A percentile compares a stretch with the other conserved stretches of the same genome.
Evolutionary conservation across 2,888 invertebrate genomes (phyloP).

Genomic region (Pristionchus maxplancki): DNA sequence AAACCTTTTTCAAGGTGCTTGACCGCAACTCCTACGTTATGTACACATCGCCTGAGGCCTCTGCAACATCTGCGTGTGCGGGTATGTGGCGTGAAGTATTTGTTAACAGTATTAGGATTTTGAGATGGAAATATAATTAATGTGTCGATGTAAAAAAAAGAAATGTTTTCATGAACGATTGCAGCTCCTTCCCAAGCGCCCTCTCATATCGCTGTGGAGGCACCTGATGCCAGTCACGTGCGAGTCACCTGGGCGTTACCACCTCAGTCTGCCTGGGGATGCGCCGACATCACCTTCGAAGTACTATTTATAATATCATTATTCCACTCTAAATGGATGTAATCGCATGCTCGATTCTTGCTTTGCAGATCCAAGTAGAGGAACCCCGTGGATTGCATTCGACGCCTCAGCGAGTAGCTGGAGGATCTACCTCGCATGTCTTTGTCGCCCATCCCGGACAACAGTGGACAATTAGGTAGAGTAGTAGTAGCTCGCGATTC

Average conservation of each 20-base stretch:
- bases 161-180: slow-evolving; percentile 48
- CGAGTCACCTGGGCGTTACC: slow-evolving; percentile 69
- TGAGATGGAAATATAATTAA: not conserved
- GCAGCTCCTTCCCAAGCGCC: slow-evolving; percentile 75
- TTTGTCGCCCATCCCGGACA: slow-evolving; percentile 75
- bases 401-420: slow-evolving; percentile 67
- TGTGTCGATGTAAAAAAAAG: not conserved
- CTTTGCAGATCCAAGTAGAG: slow-evolving; percentile 59
- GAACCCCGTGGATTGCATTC: slow-evolving; percentile 69
- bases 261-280: slow-evolving; percentile 70
- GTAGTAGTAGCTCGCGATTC: too few species aligned
- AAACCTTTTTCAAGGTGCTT: slow-evolving; percentile 70
- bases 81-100: too few species aligned
- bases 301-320: slow-evolving; percentile 55
- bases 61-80: slow-evolving; percentile 68
- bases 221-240: slow-evolving; percentile 72
- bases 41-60: slow-evolving; percentile 73
- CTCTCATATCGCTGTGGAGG: slow-evolving; percentile 69
- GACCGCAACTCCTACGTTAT: slow-evolving; percentile 77
- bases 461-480: slow-evolving; percentile 68
- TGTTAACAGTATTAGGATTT: too few species aligned
- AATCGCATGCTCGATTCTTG: too few species aligned
- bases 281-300: slow-evolving; percentile 70
- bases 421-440: slow-evolving; percentile 73
- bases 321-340: not conserved